These are phyloP conservation scores for Cacoxenus indagator DNA, from an alignment of 2,888 invertebrate species.

Conservation along the genomic window DNA sequence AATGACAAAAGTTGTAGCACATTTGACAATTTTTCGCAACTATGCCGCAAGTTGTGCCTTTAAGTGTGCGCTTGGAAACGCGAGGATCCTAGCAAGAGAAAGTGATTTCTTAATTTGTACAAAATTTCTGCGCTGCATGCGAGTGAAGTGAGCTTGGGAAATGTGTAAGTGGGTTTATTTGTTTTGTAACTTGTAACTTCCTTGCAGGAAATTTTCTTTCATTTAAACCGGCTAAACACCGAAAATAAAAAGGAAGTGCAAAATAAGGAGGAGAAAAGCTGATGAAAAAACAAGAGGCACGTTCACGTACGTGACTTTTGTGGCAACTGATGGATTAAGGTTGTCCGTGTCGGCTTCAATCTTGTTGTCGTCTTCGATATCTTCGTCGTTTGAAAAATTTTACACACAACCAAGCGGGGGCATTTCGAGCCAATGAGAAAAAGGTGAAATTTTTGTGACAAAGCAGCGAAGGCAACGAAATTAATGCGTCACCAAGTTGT, in stretches of 20 bases:
- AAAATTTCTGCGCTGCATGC: slow-evolving; percentile 21
- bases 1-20: slow-evolving; percentile 12
- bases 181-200: slow-evolving; percentile 38
- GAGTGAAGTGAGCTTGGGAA: slow-evolving; percentile 24
- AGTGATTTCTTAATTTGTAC: slow-evolving; percentile 65
- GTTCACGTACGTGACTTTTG: slow-evolving; percentile 55
- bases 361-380: not conserved
- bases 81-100: slow-evolving; percentile 36
- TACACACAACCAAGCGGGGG: not conserved
- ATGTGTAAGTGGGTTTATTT: slow-evolving; percentile 15
- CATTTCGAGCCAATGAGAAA: slow-evolving; percentile 11
- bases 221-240: not conserved
- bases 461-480: slow-evolving; percentile 17
- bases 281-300: not conserved
- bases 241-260: not conserved
- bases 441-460: slow-evolving; percentile 53
- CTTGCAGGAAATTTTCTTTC: slow-evolving; percentile 49
- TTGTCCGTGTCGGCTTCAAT: slow-evolving; percentile 21
- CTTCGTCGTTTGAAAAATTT: not conserved
- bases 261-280: not conserved
- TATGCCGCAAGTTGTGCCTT: not conserved
- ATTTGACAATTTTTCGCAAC: slow-evolving; percentile 21
- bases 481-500: slow-evolving; percentile 14
- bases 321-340: slow-evolving; percentile 58
- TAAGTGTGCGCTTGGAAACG: not conserved